Evolutionary conservation across 1,140 invertebrate species (phyloP).

Genomic region (Ceratina calcarata): DNA sequence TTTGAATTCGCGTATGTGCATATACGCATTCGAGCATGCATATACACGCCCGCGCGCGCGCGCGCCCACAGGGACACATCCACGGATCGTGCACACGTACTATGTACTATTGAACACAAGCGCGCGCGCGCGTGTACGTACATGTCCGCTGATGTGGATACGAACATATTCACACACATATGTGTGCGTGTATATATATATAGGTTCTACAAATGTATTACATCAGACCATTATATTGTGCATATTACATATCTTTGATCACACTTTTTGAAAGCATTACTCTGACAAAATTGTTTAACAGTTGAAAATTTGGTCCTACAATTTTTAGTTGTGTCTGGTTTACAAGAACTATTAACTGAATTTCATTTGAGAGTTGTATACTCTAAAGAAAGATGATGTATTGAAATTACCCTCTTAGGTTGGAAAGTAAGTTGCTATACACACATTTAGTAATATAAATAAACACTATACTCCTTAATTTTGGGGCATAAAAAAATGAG

Average conservation of each 20-base stretch:
- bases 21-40: constrained; percentile 30
- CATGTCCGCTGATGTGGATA: not conserved
- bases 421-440: not conserved
- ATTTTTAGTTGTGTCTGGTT: not conserved
- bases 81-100: constrained; percentile 16
- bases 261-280: constrained; percentile 15
- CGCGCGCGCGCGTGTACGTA: constrained; percentile 11
- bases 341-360: not conserved
- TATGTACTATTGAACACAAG: constrained; percentile 37
- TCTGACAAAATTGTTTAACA: not conserved
- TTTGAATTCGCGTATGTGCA: constrained; percentile 34
- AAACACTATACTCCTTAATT: not conserved
- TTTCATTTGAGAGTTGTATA: not conserved
- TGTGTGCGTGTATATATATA: constrained; percentile 23
- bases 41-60: constrained; percentile 3
- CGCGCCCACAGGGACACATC: not conserved
- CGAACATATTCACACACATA: not conserved
- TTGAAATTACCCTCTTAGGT: not conserved
- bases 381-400: not conserved
- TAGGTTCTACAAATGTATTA: constrained; percentile 42
- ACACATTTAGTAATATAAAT: not conserved
- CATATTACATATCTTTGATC: constrained; percentile 29
- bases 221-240: constrained; percentile 41
- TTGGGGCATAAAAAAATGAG: not conserved
- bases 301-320: not conserved